Evolutionary conservation across 2,888 invertebrate genomes (phyloP).

Genomic region (Tuta absoluta): DNA sequence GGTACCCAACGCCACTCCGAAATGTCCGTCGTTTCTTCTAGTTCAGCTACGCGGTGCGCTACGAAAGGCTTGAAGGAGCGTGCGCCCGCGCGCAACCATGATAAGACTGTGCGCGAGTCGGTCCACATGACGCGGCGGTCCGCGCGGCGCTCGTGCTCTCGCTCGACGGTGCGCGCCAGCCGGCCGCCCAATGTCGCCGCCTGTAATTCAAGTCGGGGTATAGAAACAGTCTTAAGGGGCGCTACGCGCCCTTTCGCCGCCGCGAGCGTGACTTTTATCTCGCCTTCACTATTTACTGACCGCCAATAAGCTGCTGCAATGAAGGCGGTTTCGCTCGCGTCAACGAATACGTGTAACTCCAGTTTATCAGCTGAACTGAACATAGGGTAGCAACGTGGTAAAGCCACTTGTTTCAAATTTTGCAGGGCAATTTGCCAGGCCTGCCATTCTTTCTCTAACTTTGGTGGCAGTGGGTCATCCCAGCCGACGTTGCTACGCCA

Average conservation of each 20-base stretch:
- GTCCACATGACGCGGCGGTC: too few species aligned
- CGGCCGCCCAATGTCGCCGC: background rate
- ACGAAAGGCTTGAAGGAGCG: too few species aligned
- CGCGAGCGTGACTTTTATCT: background rate
- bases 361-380: background rate
- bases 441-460: background rate
- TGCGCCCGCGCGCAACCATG: too few species aligned
- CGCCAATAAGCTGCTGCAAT: slow-evolving; percentile 37
- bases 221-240: background rate
- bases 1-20: too few species aligned
- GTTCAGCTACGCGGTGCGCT: too few species aligned
- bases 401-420: background rate
- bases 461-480: slow-evolving; percentile 22
- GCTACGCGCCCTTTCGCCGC: background rate
- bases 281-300: slow-evolving; percentile 11
- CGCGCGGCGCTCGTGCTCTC: too few species aligned
- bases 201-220: background rate
- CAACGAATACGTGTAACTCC: slow-evolving; percentile 37
- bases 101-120: too few species aligned
- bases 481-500: slow-evolving; percentile 34
- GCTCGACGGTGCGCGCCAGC: background rate
- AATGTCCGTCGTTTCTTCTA: too few species aligned
- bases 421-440: background rate
- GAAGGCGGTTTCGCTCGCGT: slow-evolving; percentile 39
- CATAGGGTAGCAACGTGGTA: slow-evolving; percentile 1